Conservation (phyloP, 2,797 vertebrate species). For the Parauchenoglanis punctatus region DNA sequence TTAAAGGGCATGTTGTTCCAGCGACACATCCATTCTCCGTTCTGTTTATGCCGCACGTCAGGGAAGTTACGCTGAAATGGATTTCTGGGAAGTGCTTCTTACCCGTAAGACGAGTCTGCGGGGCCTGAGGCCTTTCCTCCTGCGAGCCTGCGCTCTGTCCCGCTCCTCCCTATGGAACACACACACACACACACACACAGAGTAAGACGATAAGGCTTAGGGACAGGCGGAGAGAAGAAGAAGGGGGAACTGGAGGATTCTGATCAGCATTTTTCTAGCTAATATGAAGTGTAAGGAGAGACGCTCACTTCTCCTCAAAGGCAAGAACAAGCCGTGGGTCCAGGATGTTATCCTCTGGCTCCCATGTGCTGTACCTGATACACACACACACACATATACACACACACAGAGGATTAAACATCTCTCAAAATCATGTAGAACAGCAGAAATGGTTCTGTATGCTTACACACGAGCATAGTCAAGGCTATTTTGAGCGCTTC, state of each 20-base stretch:
- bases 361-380: conserved; percentile 97
- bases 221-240: neutral
- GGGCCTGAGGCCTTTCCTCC: conserved; percentile 93
- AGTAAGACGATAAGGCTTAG: neutral
- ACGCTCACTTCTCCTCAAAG: conserved; percentile 95
- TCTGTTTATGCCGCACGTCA: neutral
- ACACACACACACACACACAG: conserved; percentile 48
- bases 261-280: neutral
- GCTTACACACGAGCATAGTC: neutral
- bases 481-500: neutral
- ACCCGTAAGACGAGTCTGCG: conserved; percentile 93
- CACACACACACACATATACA: conserved; percentile 58
- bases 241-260: conserved; percentile 14
- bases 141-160: conserved; percentile 89
- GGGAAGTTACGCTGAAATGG: neutral
- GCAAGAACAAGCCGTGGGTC: conserved; percentile 95
- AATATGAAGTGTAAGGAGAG: neutral
- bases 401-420: neutral
- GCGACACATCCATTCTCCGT: neutral
- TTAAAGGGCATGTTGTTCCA: neutral
- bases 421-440: neutral
- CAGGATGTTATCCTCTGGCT: conserved; percentile 97
- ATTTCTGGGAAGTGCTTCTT: conserved; percentile 52
- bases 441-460: neutral
- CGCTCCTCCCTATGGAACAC: conserved; percentile 85